These are phyloP conservation scores for Aphidius colemani DNA, from an alignment of 2,888 invertebrate genomes.

Conservation along the genomic window DNA sequence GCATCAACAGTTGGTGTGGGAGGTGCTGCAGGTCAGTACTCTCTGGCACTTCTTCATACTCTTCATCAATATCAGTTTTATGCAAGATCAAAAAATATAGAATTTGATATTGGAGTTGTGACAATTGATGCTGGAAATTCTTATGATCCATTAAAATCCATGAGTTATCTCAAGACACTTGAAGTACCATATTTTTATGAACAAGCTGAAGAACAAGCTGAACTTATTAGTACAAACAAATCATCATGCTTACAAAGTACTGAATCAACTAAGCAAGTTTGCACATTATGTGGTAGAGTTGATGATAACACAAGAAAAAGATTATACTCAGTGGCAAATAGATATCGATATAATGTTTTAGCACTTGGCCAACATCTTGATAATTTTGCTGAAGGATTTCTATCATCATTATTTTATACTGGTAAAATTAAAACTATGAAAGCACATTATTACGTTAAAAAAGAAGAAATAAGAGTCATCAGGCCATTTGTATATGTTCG, in stretches of 20 bases:
- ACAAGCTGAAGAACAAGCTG: conserved; percentile 68
- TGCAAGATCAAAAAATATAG: conserved; percentile 73
- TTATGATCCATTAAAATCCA: conserved; percentile 67
- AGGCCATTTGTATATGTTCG: conserved; percentile 87
- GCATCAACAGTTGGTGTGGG: conserved; percentile 34
- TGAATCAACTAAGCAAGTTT: conserved; percentile 25
- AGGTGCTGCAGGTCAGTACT: conserved; percentile 73
- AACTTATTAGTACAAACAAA: conserved; percentile 63
- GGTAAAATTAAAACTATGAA: conserved; percentile 80
- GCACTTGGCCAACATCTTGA: conserved; percentile 87
- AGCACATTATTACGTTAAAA: conserved; percentile 80
- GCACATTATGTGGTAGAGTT: conserved; percentile 31
- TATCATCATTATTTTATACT: conserved; percentile 80
- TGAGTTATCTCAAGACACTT: conserved; percentile 64
- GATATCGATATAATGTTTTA: conserved; percentile 83
- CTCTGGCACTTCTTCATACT: conserved; percentile 82
- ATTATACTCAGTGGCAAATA: conserved; percentile 75
- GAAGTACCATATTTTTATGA: conserved; percentile 68
- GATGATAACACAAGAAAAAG: conserved; percentile 64
- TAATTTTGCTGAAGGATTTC: conserved; percentile 80
- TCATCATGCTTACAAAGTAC: neutral
- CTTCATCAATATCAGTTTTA: conserved; percentile 84
- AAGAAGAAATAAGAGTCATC: conserved; percentile 80
- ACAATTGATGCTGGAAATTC: conserved; percentile 75
- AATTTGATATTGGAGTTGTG: conserved; percentile 75